Percentiles rank a stretch among this genome's conserved stretches.
Conservation (phyloP, 2,797 vertebrate species). For the Anas acuta region DNA sequence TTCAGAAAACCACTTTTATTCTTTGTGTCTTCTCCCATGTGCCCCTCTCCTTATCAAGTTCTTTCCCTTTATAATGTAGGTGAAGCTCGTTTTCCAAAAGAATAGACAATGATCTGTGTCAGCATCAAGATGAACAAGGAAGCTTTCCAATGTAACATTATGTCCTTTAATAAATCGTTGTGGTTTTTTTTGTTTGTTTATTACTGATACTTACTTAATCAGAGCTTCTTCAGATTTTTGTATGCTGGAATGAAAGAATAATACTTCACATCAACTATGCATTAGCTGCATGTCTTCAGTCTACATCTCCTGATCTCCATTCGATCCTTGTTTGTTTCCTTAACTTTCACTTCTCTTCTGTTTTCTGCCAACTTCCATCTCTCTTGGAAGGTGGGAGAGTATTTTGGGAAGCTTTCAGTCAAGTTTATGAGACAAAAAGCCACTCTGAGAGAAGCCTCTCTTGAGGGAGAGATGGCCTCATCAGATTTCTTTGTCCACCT, state of each 20-base stretch:
- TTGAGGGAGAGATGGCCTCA: not conserved
- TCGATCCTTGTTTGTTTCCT: not conserved
- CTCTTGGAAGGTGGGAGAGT: not conserved
- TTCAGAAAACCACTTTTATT: not conserved
- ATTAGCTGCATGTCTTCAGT: not conserved
- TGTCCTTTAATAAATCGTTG: not conserved
- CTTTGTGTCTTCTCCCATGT: not conserved
- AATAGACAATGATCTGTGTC: not conserved
- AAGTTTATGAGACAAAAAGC: not conserved
- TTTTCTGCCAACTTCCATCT: not conserved
- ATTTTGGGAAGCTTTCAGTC: not conserved
- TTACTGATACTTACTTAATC: not conserved
- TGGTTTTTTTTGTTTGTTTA: not conserved
- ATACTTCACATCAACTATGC: not conserved
- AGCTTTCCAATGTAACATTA: not conserved
- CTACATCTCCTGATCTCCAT: not conserved
- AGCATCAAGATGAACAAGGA: not conserved
- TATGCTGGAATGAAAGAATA: not conserved
- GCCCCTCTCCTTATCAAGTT: not conserved
- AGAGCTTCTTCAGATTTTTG: not conserved
- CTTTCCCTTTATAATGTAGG: not conserved
- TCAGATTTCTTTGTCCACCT: not conserved
- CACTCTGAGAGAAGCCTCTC: not conserved
- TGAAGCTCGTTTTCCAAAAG: not conserved
- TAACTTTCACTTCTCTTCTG: not conserved